These are phyloP conservation scores for Rallus crepitans DNA, from an alignment of 2,797 vertebrate species.

Conservation along the genomic window DNA sequence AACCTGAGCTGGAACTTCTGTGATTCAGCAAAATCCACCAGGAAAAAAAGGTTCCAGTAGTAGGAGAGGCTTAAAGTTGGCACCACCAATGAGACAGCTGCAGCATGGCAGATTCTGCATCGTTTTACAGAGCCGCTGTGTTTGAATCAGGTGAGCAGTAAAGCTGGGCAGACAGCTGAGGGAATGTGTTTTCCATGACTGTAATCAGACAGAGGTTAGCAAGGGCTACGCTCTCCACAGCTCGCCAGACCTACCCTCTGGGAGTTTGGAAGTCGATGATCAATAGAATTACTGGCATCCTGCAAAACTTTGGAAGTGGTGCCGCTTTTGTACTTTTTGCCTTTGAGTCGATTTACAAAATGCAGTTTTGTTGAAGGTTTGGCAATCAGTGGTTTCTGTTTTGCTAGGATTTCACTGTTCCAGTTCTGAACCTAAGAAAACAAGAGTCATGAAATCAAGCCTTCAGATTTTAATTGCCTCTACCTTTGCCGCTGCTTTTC, in stretches of 20 bases:
- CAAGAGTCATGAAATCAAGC: constrained; percentile 24
- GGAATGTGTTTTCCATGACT: background rate
- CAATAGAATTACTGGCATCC: constrained; percentile 92
- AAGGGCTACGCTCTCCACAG: background rate
- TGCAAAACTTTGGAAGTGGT: constrained; percentile 90
- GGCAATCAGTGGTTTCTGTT: constrained; percentile 88
- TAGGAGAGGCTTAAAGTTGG: background rate
- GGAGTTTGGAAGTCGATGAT: constrained; percentile 76
- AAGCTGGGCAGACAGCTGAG: background rate
- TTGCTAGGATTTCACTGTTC: constrained; percentile 92
- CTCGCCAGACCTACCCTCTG: constrained; percentile 85
- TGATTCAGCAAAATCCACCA: background rate
- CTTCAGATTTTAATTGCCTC: background rate
- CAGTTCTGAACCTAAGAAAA: constrained; percentile 90
- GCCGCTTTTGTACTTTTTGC: constrained; percentile 90
- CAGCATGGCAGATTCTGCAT: background rate
- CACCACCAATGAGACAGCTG: background rate
- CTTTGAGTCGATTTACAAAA: constrained; percentile 92
- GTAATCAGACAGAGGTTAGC: background rate
- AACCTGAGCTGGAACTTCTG: background rate
- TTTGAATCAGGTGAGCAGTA: background rate
- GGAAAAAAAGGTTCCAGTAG: background rate
- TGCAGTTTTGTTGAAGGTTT: constrained; percentile 95
- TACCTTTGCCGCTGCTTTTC: background rate
- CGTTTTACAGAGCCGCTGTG: background rate